Percentiles rank a stretch among this genome's conserved stretches.
These are phyloP conservation scores for Bombus cullumanus DNA, from an alignment of 1,140 invertebrate genomes.

Conservation along the genomic window DNA sequence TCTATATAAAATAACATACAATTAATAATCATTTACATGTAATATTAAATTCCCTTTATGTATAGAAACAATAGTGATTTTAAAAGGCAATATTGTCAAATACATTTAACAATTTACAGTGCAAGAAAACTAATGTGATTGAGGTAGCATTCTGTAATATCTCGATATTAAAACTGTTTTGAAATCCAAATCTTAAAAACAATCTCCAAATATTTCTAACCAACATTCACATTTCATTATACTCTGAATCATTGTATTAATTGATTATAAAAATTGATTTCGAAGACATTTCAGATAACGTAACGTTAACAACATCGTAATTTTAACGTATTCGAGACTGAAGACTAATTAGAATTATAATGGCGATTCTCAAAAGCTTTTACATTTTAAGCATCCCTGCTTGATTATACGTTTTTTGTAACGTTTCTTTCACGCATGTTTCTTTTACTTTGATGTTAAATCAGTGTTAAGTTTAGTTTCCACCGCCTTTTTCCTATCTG, in stretches of 20 bases:
- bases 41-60: conserved; percentile 1
- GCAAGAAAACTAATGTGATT: neutral
- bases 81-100: neutral
- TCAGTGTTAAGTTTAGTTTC: too few species aligned
- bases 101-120: conserved; percentile 22
- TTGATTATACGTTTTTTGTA: too few species aligned
- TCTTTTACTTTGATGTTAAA: too few species aligned
- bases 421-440: neutral
- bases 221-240: neutral
- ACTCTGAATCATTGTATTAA: neutral
- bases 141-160: conserved; percentile 26
- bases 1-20: conserved; percentile 5
- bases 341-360: neutral
- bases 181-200: neutral
- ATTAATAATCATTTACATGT: conserved; percentile 1
- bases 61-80: neutral
- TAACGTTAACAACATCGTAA: neutral
- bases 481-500: too few species aligned
- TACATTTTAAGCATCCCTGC: too few species aligned
- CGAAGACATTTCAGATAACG: neutral
- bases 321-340: neutral
- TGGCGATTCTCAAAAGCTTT: neutral
- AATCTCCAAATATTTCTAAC: neutral
- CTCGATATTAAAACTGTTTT: neutral
- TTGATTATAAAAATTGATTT: neutral